Percentiles rank a stretch among this genome's conserved stretches.
phyloP scores from a whole-genome alignment of 30 jellyfish, hydroid and myxozoan species.

The Pelagia noctiluca region DNA sequence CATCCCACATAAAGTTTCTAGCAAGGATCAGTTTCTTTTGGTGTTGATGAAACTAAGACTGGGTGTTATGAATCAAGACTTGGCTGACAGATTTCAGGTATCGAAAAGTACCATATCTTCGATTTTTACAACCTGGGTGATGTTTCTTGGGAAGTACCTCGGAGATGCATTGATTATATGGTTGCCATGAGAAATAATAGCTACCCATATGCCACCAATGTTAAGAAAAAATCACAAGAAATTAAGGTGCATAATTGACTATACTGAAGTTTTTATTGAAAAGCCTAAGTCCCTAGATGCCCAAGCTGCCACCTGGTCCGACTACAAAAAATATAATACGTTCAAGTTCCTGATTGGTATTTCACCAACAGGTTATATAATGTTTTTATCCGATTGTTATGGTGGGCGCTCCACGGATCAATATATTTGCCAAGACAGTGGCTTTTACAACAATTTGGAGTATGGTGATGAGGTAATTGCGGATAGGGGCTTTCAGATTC shows the following conservation, averaged over 20 bases:
- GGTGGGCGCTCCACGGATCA: conserved; percentile 71
- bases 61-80: not conserved
- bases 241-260: conserved; percentile 13
- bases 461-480: conserved; percentile 62
- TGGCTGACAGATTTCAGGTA: not conserved
- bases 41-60: not conserved
- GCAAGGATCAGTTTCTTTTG: not conserved
- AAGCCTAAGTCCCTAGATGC: conserved; percentile 54
- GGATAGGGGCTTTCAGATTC: conserved; percentile 52
- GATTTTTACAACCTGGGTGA: conserved; percentile 10
- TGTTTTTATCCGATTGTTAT: conserved; percentile 38
- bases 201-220: not conserved
- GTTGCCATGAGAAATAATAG: conserved; percentile 5
- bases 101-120: conserved; percentile 14
- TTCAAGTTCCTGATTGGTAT: conserved; percentile 59
- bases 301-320: conserved; percentile 80
- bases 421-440: conserved; percentile 53
- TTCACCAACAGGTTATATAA: conserved; percentile 57
- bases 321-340: conserved; percentile 46
- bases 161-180: conserved; percentile 13
- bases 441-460: conserved; percentile 45
- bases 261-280: conserved; percentile 27
- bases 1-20: too few species aligned
- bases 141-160: conserved; percentile 4
- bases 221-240: not conserved